Conservation (phyloP, 2,113 vertebrate genomes). For the Mormyrus lacerda region DNA sequence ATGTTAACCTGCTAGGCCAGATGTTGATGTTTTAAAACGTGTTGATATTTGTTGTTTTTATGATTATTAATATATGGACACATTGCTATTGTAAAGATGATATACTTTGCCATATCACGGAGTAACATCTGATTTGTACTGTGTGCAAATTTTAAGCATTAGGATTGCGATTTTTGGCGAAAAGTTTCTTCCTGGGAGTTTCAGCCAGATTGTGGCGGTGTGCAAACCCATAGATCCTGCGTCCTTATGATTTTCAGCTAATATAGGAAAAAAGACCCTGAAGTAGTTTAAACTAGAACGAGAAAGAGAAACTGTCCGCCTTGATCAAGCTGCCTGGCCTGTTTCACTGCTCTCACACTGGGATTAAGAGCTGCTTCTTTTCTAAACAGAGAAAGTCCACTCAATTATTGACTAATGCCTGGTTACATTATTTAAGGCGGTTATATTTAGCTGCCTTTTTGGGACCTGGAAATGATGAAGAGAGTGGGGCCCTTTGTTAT, state of each 20-base stretch:
- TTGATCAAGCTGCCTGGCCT: constrained; percentile 37
- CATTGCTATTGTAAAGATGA: not conserved
- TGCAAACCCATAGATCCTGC: not conserved
- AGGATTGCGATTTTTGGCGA: not conserved
- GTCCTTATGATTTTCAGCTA: not conserved
- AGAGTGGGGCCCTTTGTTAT: constrained; percentile 53
- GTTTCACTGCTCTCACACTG: constrained; percentile 39
- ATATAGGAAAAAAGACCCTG: not conserved
- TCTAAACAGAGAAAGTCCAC: constrained; percentile 58
- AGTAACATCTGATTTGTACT: not conserved
- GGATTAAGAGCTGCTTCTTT: constrained; percentile 54
- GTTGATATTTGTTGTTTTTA: not conserved
- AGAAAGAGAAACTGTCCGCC: not conserved
- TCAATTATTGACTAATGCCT: constrained; percentile 74
- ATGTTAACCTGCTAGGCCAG: not conserved
- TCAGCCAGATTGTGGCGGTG: not conserved
- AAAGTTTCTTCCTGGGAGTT: not conserved
- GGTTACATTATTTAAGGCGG: constrained; percentile 66
- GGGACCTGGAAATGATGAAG: constrained; percentile 46
- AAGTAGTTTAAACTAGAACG: not conserved
- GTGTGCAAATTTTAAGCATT: not conserved
- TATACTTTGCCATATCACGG: not conserved
- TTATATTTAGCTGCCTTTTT: constrained; percentile 66
- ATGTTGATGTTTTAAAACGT: not conserved
- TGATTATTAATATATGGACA: not conserved